phyloP scores from a whole-genome alignment of 1,140 invertebrate genomes.

The Drosophila gunungcola region DNA sequence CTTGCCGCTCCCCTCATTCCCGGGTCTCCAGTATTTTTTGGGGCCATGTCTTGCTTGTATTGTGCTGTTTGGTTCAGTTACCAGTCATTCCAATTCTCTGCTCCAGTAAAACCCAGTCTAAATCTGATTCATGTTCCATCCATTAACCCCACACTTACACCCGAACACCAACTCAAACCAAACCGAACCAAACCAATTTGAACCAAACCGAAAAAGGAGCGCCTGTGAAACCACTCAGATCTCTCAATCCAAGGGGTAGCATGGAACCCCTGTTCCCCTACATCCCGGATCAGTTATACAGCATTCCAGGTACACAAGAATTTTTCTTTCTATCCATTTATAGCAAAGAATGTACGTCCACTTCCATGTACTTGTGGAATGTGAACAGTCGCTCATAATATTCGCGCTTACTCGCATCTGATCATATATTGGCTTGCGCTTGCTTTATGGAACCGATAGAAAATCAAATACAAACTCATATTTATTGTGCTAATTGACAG shows the following conservation, averaged over 20 bases:
- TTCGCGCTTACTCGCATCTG: background rate
- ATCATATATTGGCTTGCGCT: conserved; percentile 17
- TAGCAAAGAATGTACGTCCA: conserved; percentile 11
- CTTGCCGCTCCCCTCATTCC: background rate
- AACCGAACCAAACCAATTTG: conserved; percentile 10
- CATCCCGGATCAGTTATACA: conserved; percentile 86
- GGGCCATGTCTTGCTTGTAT: background rate
- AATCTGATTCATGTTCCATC: conserved; percentile 52
- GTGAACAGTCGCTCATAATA: conserved; percentile 3
- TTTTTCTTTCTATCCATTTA: conserved; percentile 33
- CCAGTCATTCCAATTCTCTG: background rate
- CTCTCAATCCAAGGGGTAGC: conserved; percentile 86
- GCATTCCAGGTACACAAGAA: conserved; percentile 86
- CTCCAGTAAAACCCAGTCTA: conserved; percentile 15
- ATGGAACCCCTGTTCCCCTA: conserved; percentile 86
- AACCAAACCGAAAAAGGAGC: conserved; percentile 83
- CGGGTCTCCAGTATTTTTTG: background rate
- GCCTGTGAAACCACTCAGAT: conserved; percentile 88
- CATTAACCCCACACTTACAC: conserved; percentile 36
- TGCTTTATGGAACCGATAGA: conserved; percentile 8
- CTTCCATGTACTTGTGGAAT: conserved; percentile 4
- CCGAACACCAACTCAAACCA: conserved; percentile 19
- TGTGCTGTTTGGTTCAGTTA: conserved; percentile 2
- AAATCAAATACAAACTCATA: conserved; percentile 5
- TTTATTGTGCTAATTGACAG: too few species aligned